Evolutionary conservation across 2,797 vertebrate genomes (phyloP).

Genomic region (Phrynocephalus vlangalii): DNA sequence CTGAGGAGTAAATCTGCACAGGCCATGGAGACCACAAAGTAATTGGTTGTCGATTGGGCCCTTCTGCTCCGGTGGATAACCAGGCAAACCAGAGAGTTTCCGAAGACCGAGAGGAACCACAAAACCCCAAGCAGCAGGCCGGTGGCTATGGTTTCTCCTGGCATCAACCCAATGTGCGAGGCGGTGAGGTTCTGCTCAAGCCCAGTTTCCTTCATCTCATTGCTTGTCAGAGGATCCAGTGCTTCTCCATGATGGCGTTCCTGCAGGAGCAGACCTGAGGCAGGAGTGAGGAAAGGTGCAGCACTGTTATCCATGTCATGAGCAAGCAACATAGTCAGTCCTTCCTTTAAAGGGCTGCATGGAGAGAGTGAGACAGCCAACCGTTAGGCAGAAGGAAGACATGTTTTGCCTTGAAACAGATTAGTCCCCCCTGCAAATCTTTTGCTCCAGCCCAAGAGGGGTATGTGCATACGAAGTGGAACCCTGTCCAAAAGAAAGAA

Average conservation of each 20-base stretch:
- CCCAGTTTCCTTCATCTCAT: slow-evolving; percentile 39
- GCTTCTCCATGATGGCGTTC: slow-evolving; percentile 79
- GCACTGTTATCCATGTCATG: slow-evolving; percentile 74
- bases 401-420: accelerated
- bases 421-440: background rate
- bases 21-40: slow-evolving; percentile 95
- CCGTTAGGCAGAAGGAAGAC: background rate
- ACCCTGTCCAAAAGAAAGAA: background rate
- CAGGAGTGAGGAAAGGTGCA: slow-evolving; percentile 69
- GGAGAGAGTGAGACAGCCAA: slow-evolving; percentile 53
- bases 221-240: slow-evolving; percentile 60
- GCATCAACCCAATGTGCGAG: slow-evolving; percentile 66
- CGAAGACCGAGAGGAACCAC: slow-evolving; percentile 90
- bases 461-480: background rate
- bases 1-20: slow-evolving; percentile 91
- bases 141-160: slow-evolving; percentile 82
- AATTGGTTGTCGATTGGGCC: slow-evolving; percentile 96
- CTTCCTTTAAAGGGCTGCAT: slow-evolving; percentile 64
- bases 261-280: slow-evolving; percentile 76
- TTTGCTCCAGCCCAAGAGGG: background rate
- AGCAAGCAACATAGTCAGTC: slow-evolving; percentile 78
- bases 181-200: slow-evolving; percentile 74
- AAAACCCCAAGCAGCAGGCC: slow-evolving; percentile 82
- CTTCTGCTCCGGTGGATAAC: slow-evolving; percentile 95
- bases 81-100: slow-evolving; percentile 91